phyloP scores from a whole-genome alignment of 2,113 vertebrate species.

The Sander lucioperca region DNA sequence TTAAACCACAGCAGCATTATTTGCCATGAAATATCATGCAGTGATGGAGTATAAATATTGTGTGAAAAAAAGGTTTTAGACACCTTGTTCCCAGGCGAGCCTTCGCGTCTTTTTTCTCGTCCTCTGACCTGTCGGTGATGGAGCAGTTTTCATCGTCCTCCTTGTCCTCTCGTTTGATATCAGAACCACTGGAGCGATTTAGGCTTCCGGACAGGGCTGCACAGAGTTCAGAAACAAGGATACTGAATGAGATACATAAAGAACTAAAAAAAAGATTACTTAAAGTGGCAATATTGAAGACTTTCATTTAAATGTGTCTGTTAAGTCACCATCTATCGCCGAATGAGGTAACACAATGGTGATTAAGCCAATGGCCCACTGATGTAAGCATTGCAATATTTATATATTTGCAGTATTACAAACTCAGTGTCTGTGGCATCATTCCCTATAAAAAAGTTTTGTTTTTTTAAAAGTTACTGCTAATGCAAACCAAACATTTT shows the following conservation, averaged over 20 bases:
- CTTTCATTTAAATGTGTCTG: too few relatives aligned
- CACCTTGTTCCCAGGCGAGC: constrained; percentile 90
- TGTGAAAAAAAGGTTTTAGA: constrained; percentile 54
- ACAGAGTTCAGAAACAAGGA: constrained; percentile 10
- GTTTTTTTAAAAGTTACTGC: too few relatives aligned
- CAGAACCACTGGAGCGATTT: constrained; percentile 77
- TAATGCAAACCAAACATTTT: too few relatives aligned
- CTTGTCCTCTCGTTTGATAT: constrained; percentile 93
- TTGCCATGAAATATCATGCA: background rate
- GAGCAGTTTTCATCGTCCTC: constrained; percentile 94
- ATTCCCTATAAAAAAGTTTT: too few relatives aligned
- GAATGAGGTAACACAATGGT: too few relatives aligned
- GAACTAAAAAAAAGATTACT: background rate
- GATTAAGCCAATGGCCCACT: too few relatives aligned
- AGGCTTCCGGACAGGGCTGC: constrained; percentile 82
- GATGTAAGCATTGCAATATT: too few relatives aligned
- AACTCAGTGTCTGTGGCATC: too few relatives aligned
- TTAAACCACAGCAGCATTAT: background rate
- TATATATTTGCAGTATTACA: too few relatives aligned
- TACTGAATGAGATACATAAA: background rate
- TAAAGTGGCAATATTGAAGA: background rate
- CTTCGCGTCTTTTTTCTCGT: constrained; percentile 93
- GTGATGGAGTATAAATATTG: background rate
- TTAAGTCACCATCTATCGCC: too few relatives aligned
- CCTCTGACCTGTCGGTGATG: constrained; percentile 89